Evolutionary conservation across 1,140 invertebrate genomes (phyloP).

Genomic region (Ostrea denselamellosa): DNA sequence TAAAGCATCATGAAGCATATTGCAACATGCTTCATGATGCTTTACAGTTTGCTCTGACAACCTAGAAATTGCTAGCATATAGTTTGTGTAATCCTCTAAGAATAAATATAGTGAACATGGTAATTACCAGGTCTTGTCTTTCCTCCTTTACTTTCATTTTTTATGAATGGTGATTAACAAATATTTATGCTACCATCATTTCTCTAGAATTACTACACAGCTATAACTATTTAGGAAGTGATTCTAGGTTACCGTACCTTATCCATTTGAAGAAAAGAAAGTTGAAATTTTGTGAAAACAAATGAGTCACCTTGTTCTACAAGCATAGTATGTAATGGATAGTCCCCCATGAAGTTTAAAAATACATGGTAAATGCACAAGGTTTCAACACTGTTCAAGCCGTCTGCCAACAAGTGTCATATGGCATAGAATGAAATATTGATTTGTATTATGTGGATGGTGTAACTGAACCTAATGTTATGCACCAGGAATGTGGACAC

Average conservation of each 20-base stretch:
- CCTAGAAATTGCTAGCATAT: too few relatives aligned
- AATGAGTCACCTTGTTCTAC: constrained; percentile 25
- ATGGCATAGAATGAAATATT: not conserved
- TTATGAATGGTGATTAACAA: not conserved
- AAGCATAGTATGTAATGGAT: not conserved
- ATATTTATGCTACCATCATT: not conserved
- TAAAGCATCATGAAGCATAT: too few relatives aligned
- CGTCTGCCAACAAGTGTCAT: not conserved
- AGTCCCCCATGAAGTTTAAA: constrained; percentile 32
- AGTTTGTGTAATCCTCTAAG: too few relatives aligned
- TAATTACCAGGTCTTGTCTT: not conserved
- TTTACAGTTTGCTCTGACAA: too few relatives aligned
- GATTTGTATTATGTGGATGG: constrained; percentile 5
- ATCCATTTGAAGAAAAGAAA: not conserved
- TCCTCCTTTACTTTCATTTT: not conserved
- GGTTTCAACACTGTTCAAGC: not conserved
- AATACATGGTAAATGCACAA: not conserved
- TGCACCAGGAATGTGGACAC: not conserved
- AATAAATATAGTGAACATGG: too few relatives aligned
- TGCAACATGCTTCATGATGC: too few relatives aligned
- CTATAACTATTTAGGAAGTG: not conserved
- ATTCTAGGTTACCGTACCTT: not conserved
- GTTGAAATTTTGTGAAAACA: not conserved
- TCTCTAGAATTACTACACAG: not conserved
- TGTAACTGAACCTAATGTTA: constrained; percentile 15